Evolutionary conservation across 2,113 vertebrate genomes (phyloP).

Genomic region (Rhinopomastus cyanomelas): DNA sequence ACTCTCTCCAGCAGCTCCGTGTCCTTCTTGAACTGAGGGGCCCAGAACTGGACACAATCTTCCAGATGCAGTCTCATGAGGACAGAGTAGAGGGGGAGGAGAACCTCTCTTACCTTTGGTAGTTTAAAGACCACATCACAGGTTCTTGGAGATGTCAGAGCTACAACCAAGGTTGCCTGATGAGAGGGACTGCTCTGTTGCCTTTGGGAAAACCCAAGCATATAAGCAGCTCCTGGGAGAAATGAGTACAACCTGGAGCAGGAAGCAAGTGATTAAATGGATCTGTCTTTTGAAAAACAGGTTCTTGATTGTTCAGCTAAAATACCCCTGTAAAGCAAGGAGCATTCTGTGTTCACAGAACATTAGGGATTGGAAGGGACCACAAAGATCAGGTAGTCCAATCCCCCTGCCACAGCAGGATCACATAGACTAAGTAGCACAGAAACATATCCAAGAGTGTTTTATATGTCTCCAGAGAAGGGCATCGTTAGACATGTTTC

Average conservation of each 20-base stretch:
- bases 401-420: no score
- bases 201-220: slow-evolving; percentile 55
- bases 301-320: neutral
- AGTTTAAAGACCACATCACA: slow-evolving; percentile 71
- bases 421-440: no score
- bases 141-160: slow-evolving; percentile 71
- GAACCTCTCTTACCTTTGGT: slow-evolving; percentile 77
- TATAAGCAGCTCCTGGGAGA: slow-evolving; percentile 46
- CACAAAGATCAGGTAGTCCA: no score
- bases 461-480: no score
- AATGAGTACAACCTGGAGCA: slow-evolving; percentile 70
- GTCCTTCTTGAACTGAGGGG: no score
- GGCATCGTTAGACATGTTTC: neutral
- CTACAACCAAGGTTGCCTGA: slow-evolving; percentile 69
- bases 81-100: no score
- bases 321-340: neutral
- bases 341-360: neutral
- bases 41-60: no score
- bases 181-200: slow-evolving; percentile 56
- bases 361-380: no score
- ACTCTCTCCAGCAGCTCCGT: no score
- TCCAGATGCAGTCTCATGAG: no score
- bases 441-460: no score
- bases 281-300: neutral
- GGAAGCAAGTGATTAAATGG: neutral